phyloP scores from a whole-genome alignment of 2,797 vertebrate genomes.

The Rhinoraja longicauda region DNA sequence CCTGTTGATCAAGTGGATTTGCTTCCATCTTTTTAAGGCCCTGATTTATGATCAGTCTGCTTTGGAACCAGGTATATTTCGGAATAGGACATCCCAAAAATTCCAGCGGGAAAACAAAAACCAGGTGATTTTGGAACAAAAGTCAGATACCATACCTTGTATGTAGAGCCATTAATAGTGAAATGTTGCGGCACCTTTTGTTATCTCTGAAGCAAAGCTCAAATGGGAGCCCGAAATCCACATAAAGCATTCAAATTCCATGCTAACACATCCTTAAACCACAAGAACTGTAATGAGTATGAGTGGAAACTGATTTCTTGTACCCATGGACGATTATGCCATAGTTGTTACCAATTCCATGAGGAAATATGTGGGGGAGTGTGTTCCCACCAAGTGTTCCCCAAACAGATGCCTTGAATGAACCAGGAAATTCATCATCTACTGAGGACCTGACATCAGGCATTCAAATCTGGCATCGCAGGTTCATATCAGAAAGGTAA shows the following conservation, averaged over 20 bases:
- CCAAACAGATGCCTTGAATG: too few relatives aligned
- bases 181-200: too few relatives aligned
- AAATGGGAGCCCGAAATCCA: neutral
- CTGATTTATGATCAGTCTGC: neutral
- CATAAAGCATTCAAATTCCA: neutral
- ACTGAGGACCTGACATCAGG: too few relatives aligned
- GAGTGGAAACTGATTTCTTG: neutral
- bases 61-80: slow-evolving; percentile 6
- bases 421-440: too few relatives aligned
- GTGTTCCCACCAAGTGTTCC: too few relatives aligned
- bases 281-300: neutral
- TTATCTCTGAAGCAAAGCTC: neutral
- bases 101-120: neutral
- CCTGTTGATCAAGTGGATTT: neutral
- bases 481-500: too few relatives aligned
- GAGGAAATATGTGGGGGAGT: too few relatives aligned
- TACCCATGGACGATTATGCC: neutral
- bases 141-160: neutral
- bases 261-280: neutral
- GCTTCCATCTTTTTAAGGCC: neutral
- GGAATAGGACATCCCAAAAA: neutral
- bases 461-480: too few relatives aligned
- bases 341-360: too few relatives aligned
- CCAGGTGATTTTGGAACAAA: neutral
- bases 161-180: neutral